Evolutionary conservation across 2,797 vertebrate species (phyloP), one percentile per base, ranked within the genome.

Genomic region (Danio tinwini): DNA sequence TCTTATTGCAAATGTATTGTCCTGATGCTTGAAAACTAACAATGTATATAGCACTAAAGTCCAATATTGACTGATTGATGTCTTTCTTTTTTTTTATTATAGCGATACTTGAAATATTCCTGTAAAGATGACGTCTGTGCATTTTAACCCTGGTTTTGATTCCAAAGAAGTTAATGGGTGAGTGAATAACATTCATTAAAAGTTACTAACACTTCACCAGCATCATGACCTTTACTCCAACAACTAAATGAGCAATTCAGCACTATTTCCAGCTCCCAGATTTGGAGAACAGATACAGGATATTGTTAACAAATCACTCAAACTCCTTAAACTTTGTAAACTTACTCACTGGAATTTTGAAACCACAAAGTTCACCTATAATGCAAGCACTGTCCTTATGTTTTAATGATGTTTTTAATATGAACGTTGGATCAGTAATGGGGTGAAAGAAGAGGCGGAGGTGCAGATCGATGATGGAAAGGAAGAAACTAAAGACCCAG

Each of bases 381-480:
- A 14, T 70, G 40, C 10, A 47, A 37, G 39, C 13, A 50, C 6
- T 19, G 5, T 13, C 6, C 58, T 5, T 14, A 0, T 40, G 8
- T 58, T 1, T 21, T 65, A 0, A 65, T 11, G 16, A 7, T 65
- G 5, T 67, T 55, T 70, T 2, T 79, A 2, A 59, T 10, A 50
- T 50, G 13, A 74, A 67, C 50, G 10, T 53, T 74, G 52, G 29
- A 1, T 9, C 78, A 76, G 83, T 19, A 84, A 88, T 81, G 87
- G 91, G 49, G 81, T 88, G 79, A 92, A 90, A 86, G 92, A 93
- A 76, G 94, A 96, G 16, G 90, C 94, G 47, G 90, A 91, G 72
- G 91, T 96, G 55, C 89, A 93, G 85, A 96, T 97, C 78, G 96
- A 97, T 85, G 93, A 98, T 88, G 96, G 96, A 12, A 85, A 92